A percentile compares a stretch with the other conserved stretches of the same genome.
Evolutionary conservation across 2,797 vertebrate genomes (phyloP).

Genomic region (Eulemur coronatus): DNA sequence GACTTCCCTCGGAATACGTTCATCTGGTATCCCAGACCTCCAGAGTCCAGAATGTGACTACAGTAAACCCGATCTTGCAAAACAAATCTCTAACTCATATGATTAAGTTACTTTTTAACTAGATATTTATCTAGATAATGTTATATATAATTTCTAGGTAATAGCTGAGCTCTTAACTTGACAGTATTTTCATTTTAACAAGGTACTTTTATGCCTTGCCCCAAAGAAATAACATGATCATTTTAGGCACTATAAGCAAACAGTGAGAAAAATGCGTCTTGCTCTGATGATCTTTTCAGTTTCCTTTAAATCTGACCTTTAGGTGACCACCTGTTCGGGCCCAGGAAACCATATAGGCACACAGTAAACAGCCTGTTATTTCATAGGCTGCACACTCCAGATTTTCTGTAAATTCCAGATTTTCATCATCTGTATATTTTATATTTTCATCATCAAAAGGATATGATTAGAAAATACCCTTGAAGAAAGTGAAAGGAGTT

Average conservation of each 20-base stretch:
- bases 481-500: not conserved
- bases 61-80: not conserved
- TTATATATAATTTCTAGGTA: not conserved
- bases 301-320: slow-evolving; percentile 1
- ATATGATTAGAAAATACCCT: not conserved
- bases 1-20: not conserved
- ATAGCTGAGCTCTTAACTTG: slow-evolving; percentile 2
- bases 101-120: slow-evolving; percentile 4
- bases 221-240: not conserved
- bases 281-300: not conserved
- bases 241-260: not conserved
- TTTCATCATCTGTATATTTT: not conserved
- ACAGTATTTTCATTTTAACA: slow-evolving; percentile 40
- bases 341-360: not conserved
- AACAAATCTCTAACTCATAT: not conserved
- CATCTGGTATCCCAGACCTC: not conserved
- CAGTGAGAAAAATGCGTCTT: not conserved
- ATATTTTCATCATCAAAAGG: not conserved
- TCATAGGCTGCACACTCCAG: not conserved
- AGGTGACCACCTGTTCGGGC: not conserved
- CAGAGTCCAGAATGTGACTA: not conserved
- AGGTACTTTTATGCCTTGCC: not conserved
- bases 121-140: slow-evolving; percentile 14
- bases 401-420: not conserved
- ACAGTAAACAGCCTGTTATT: not conserved